Evolutionary conservation across 2,888 invertebrate genomes (phyloP).

Genomic region (Ophioninae sp.): DNA sequence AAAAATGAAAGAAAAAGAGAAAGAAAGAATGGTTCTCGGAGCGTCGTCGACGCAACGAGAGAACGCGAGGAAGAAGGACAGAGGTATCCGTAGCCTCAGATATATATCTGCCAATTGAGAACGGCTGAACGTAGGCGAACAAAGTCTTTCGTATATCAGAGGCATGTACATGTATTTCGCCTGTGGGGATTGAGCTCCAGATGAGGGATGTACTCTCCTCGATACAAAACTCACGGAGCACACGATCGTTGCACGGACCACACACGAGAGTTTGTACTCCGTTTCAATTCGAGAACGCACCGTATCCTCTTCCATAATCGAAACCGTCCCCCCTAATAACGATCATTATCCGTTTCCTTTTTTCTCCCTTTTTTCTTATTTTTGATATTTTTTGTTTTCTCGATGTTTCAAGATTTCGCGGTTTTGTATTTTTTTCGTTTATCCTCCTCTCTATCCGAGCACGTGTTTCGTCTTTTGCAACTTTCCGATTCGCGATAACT

Average conservation of each 20-base stretch:
- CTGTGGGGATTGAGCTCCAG: constrained; percentile 72
- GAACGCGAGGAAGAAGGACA: constrained; percentile 40
- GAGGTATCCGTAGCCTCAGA: constrained; percentile 50
- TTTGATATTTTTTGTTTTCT: too few relatives aligned
- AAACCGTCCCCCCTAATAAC: constrained; percentile 48
- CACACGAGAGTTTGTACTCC: constrained; percentile 50
- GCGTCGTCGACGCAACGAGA: not conserved
- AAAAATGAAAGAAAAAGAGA: constrained; percentile 12
- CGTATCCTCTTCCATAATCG: constrained; percentile 58
- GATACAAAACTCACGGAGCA: constrained; percentile 51
- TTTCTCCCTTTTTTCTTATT: not conserved
- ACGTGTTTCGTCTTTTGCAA: constrained; percentile 52
- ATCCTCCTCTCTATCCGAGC: constrained; percentile 18
- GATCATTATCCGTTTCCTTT: constrained; percentile 22
- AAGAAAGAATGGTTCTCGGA: not conserved
- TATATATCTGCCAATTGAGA: constrained; percentile 48
- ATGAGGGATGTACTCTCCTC: constrained; percentile 65
- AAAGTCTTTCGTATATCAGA: constrained; percentile 45
- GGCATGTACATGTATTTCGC: constrained; percentile 65
- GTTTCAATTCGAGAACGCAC: constrained; percentile 49
- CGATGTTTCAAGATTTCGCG: constrained; percentile 19
- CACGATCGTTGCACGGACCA: constrained; percentile 56
- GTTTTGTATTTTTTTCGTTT: constrained; percentile 3
- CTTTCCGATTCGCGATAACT: constrained; percentile 58
- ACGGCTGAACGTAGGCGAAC: constrained; percentile 50